Conservation (phyloP, 1,140 invertebrate genomes). For the Phenacoccus solenopsis region DNA sequence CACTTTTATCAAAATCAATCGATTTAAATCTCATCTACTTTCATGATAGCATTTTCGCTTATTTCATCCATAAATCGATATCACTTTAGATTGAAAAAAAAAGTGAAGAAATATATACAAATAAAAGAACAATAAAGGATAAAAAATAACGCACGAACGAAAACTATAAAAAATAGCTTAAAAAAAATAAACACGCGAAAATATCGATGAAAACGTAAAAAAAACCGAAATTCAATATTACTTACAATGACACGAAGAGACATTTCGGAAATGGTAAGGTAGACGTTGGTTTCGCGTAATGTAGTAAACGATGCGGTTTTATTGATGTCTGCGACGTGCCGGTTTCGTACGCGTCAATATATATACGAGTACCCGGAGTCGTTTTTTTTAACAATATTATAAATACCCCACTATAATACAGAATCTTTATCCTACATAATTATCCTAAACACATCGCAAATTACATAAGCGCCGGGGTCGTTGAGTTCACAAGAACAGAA, state of each 20-base stretch:
- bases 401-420: not conserved
- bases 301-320: too few relatives aligned
- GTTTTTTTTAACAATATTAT: not conserved
- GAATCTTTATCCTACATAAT: not conserved
- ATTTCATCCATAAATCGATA: too few relatives aligned
- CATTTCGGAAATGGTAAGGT: not conserved
- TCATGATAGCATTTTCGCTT: too few relatives aligned
- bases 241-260: not conserved
- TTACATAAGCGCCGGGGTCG: not conserved
- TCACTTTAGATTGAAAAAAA: too few relatives aligned
- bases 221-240: not conserved
- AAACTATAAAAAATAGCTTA: too few relatives aligned
- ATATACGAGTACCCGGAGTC: not conserved
- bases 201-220: not conserved
- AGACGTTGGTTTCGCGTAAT: not conserved
- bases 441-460: not conserved
- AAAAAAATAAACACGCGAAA: not conserved
- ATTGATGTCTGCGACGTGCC: not conserved
- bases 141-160: too few relatives aligned
- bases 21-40: too few relatives aligned
- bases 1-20: too few relatives aligned
- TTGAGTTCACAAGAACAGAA: not conserved
- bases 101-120: too few relatives aligned
- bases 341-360: not conserved
- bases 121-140: too few relatives aligned